phyloP scores from a whole-genome alignment of 2,113 vertebrate genomes.

The Vicugna pacos region DNA sequence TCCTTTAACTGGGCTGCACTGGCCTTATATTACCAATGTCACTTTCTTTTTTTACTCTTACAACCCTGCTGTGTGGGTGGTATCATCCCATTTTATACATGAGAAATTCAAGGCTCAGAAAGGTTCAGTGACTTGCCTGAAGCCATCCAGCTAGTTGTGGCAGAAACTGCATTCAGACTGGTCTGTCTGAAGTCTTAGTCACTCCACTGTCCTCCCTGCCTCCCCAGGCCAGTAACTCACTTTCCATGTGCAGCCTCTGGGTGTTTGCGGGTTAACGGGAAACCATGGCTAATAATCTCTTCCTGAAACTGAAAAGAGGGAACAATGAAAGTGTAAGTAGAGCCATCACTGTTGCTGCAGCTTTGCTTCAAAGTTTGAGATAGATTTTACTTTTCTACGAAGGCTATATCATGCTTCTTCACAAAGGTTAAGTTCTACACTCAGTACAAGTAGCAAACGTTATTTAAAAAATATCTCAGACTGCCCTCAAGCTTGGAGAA shows the following conservation, averaged over 20 bases:
- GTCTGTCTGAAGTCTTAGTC: neutral
- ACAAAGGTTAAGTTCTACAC: neutral
- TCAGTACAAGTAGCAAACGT: neutral
- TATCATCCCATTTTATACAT: neutral
- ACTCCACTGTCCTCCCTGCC: neutral
- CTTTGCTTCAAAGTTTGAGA: neutral
- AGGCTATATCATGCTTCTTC: neutral
- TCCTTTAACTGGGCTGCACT: neutral
- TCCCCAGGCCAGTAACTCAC: conserved; percentile 82
- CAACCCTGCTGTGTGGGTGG: neutral
- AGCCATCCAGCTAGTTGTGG: neutral
- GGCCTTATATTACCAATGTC: neutral
- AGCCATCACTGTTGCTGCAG: neutral
- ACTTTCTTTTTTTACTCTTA: neutral
- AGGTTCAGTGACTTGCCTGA: neutral
- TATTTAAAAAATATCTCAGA: neutral
- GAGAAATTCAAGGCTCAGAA: neutral
- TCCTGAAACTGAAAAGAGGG: neutral
- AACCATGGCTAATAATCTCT: conserved; percentile 72
- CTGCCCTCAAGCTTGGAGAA: neutral
- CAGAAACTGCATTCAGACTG: neutral
- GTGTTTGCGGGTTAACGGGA: conserved; percentile 89
- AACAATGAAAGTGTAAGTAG: neutral
- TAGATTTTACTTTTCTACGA: neutral
- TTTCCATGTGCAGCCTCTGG: conserved; percentile 88